Evolutionary conservation across 2,113 vertebrate genomes (phyloP).

Genomic region (Rhinolophus sinicus): DNA sequence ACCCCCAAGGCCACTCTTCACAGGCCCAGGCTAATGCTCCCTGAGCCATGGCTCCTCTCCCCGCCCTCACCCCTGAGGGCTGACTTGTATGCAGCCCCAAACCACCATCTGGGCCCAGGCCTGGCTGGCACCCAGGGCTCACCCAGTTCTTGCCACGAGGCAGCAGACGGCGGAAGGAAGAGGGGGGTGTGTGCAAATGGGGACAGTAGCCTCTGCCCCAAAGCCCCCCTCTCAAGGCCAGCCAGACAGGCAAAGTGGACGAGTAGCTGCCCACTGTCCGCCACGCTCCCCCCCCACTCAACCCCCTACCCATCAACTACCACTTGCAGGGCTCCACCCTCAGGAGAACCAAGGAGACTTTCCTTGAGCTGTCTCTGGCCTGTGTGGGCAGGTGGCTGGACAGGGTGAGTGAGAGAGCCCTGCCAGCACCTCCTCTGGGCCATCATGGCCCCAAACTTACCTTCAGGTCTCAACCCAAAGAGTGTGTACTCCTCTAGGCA

Average conservation of each 20-base stretch:
- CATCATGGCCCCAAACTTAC: background rate
- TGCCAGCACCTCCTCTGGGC: background rate
- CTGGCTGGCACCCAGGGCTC: conserved; percentile 65
- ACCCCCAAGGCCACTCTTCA: background rate
- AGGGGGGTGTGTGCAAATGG: background rate
- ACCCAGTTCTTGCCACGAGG: conserved; percentile 67
- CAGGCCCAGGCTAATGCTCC: background rate
- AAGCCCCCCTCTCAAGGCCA: background rate
- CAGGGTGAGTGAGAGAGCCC: background rate
- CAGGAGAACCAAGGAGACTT: background rate
- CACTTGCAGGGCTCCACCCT: background rate
- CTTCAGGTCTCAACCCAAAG: background rate
- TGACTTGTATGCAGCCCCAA: conserved; percentile 17
- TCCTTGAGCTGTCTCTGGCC: background rate
- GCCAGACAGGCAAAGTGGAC: background rate
- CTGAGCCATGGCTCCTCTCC: background rate
- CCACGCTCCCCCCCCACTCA: background rate
- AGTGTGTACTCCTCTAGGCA: background rate
- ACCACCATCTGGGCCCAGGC: conserved; percentile 57
- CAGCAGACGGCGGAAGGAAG: conserved; percentile 27
- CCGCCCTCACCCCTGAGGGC: background rate
- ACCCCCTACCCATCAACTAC: background rate
- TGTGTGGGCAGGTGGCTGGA: accelerated
- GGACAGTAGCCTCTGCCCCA: background rate
- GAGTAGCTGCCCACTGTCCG: background rate